Base-by-base conservation (phyloP, 2,888 invertebrate species). In the Aspidiotus destructor region DNA sequence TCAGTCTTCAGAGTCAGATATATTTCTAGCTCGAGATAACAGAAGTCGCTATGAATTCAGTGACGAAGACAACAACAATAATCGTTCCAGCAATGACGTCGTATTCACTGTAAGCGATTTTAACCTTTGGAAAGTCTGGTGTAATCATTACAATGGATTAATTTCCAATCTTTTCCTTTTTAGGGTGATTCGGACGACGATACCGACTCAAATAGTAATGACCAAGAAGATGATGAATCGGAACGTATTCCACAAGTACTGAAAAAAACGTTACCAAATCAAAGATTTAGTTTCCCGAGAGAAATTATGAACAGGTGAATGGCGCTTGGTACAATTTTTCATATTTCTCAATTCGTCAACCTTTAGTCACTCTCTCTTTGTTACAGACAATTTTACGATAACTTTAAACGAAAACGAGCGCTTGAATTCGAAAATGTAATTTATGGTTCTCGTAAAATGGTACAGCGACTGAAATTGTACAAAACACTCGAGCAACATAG, bases 381-480 rank as follows among this genome's bases (percentile, higher is more conserved):
- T 5, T 71, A 16, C 70, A 74, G 74, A 62, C 77, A 79, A 70
- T 74, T 75, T 64, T 77, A 79, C 78, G 75, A 80, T 77, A 76
- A 77, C 77, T 73, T 76, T 74, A 78, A 76, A 60, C 80, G 80
- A 71, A 78, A 79, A 71, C 76, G 71, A 78, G 82, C 70, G 89
- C 91, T 76, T 83, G 86, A 71, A 41, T 67, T 67, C 41, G 67
- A 48, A 9, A 81, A 83, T 72, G 81, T 84, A 61, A 88, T 88
- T 77, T 90, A 90, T 74, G 88, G 89, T 2, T 92, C 92, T 1
- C 80, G 92, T 40, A 87, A 89, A 75, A 84, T 85, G 72, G 88
- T 92, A 10, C 88, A 92, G 77, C 84, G 91, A 73, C 81, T 96
- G 76, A 85, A 90, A 76, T 81, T 90, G 60, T 83, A 88, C 77